These are phyloP conservation scores for Amphiprion percula DNA, from an alignment of 2,113 vertebrate species.

Conservation along the genomic window DNA sequence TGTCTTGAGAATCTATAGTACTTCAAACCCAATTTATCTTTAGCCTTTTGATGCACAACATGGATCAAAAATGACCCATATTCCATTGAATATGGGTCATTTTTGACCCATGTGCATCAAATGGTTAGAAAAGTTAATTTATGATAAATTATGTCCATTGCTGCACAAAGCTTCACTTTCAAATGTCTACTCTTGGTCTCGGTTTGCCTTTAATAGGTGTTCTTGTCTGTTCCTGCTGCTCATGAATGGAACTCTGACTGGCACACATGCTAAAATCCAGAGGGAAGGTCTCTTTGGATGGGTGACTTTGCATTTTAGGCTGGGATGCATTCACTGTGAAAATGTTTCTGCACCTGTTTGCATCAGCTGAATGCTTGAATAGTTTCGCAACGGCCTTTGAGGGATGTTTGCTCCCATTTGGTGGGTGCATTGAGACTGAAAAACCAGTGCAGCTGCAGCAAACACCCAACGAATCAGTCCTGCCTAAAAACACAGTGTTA, in stretches of 20 bases:
- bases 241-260: slow-evolving; percentile 33
- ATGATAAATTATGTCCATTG: background rate
- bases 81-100: too few species aligned
- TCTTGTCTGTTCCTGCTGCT: slow-evolving; percentile 22
- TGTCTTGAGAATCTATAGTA: background rate
- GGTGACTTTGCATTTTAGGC: slow-evolving; percentile 46
- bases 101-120: too few species aligned
- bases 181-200: background rate
- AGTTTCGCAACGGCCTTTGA: slow-evolving; percentile 17
- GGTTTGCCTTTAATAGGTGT: background rate
- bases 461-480: slow-evolving; percentile 8
- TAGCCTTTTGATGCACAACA: too few species aligned
- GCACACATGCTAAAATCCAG: slow-evolving; percentile 20
- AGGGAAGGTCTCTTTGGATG: slow-evolving; percentile 49
- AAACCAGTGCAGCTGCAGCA: slow-evolving; percentile 18
- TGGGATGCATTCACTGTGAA: slow-evolving; percentile 42
- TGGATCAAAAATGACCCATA: too few species aligned
- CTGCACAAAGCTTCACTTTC: background rate
- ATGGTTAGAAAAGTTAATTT: too few species aligned
- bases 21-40: background rate
- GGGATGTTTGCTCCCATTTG: slow-evolving; percentile 27
- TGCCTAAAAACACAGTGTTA: slow-evolving; percentile 3
- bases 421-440: slow-evolving; percentile 21
- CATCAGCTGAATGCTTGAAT: slow-evolving; percentile 52
- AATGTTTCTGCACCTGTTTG: slow-evolving; percentile 35